Evolutionary conservation across 2,113 vertebrate genomes (phyloP).

Genomic region (Catharus minimus): DNA sequence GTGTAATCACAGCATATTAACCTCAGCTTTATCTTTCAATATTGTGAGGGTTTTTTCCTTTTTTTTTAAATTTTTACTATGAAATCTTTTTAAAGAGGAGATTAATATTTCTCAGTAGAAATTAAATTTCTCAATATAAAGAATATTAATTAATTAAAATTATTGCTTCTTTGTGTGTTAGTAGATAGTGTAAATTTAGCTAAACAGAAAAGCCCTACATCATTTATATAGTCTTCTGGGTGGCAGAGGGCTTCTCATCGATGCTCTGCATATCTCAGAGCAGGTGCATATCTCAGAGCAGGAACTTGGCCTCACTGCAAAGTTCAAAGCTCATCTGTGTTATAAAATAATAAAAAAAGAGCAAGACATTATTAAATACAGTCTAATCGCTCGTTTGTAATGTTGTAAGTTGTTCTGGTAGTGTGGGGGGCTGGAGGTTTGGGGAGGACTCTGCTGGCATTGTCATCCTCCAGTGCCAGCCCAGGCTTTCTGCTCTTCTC

Average conservation of each 20-base stretch:
- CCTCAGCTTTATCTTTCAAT: background rate
- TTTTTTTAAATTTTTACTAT: background rate
- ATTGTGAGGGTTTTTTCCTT: background rate
- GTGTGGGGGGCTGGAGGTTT: fast-evolving
- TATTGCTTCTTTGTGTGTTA: background rate
- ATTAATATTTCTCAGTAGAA: background rate
- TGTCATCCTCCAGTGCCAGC: fast-evolving
- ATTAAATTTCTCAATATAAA: background rate
- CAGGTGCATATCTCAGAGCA: background rate
- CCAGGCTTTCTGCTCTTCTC: fast-evolving
- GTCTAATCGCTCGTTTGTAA: background rate
- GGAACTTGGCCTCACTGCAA: background rate
- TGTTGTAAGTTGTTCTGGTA: background rate
- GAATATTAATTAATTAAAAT: background rate
- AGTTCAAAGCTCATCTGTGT: background rate
- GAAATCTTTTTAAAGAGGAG: background rate
- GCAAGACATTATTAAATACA: background rate
- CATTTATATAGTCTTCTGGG: background rate
- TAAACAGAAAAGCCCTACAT: background rate
- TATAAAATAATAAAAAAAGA: fast-evolving
- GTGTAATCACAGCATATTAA: background rate
- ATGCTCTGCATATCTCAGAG: background rate
- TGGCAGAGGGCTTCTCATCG: background rate
- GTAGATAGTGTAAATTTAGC: background rate
- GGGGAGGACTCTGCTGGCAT: fast-evolving